Percentiles rank a stretch among this genome's conserved stretches.
Conservation (phyloP, 2,888 invertebrate genomes). For the Strigamia crassipes region DNA sequence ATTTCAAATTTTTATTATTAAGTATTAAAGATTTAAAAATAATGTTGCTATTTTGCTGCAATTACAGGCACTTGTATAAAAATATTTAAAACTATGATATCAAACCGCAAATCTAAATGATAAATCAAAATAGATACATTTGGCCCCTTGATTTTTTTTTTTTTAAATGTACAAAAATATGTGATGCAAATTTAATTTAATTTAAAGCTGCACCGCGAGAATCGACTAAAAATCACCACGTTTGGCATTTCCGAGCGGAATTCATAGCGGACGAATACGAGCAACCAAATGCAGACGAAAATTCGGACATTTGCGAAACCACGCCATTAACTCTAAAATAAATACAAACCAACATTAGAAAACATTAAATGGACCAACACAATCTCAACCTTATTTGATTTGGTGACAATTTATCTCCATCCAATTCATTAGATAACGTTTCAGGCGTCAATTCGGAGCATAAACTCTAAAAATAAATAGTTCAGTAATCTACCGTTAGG, state of each 20-base stretch:
- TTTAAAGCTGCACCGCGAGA: too few relatives aligned
- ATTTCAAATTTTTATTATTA: too few relatives aligned
- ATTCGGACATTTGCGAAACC: background rate
- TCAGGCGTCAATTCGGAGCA: background rate
- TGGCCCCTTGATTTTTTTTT: background rate
- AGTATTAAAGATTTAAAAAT: too few relatives aligned
- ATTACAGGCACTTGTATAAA: background rate
- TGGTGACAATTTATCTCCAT: background rate
- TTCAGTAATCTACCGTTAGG: too few relatives aligned
- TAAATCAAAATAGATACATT: background rate
- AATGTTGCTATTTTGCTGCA: background rate
- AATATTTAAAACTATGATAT: background rate
- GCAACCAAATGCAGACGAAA: background rate
- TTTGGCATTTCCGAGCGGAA: background rate
- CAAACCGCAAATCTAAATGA: background rate
- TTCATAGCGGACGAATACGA: background rate
- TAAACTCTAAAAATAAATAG: background rate
- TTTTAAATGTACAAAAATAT: background rate
- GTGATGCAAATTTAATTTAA: background rate
- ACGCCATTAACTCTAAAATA: background rate
- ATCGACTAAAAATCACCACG: background rate
- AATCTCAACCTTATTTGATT: background rate
- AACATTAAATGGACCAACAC: too few relatives aligned
- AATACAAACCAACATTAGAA: background rate
- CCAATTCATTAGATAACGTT: background rate